Base-by-base conservation (phyloP, 64 coral and sea anemone species). In the Acropora tenuis region DNA sequence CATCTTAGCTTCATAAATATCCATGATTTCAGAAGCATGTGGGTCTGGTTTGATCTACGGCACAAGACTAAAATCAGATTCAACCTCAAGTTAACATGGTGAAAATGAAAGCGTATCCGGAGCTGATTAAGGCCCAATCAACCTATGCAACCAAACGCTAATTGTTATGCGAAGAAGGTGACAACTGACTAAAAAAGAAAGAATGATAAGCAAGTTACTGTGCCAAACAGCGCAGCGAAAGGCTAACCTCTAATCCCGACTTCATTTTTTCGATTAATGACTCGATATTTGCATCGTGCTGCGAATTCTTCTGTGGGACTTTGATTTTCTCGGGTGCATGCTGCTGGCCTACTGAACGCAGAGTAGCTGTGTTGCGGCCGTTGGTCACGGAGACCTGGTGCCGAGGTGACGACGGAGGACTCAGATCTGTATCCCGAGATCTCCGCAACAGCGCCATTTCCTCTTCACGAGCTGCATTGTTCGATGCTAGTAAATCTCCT, bases 1-100 rank as follows among this genome's bases (percentile, higher is more conserved):
- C 16, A 98, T 50, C 76, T 98, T 98, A 13, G 97, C 97, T 73
- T 98, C 97, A 20, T 98, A 98, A 43, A 98, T 95, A 74, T 99
- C 97, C 82, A 99, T 99, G 78, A 99, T 94, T 90, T 99, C 97
- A 8, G 97, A 99, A 76, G 97, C 94, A 74, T 89, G 93, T 10
- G 97, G 94, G 94, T 99, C 97, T 91, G 81, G 81, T 10, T 99
- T 99, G 13, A 99, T 90, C 97, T 99, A 67, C 1, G 13, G 43
- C 52, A 20, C 8, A 80, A 80, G 43, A 60, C 5, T 55, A 15
- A 79, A 55, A 52, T 52, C 4, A 52, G 18, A 12, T 1, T 11
- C 60, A 63, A 63, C 11, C 6, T 71, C 13, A 13, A 63, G 20
- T 71, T 71, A n/a, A 71, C 18, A 20, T 63, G 59, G 59, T 63